Percentiles rank a stretch among this genome's conserved stretches.
Evolutionary conservation across 2,888 invertebrate genomes (phyloP).

Genomic region (Tiliacea aurago): DNA sequence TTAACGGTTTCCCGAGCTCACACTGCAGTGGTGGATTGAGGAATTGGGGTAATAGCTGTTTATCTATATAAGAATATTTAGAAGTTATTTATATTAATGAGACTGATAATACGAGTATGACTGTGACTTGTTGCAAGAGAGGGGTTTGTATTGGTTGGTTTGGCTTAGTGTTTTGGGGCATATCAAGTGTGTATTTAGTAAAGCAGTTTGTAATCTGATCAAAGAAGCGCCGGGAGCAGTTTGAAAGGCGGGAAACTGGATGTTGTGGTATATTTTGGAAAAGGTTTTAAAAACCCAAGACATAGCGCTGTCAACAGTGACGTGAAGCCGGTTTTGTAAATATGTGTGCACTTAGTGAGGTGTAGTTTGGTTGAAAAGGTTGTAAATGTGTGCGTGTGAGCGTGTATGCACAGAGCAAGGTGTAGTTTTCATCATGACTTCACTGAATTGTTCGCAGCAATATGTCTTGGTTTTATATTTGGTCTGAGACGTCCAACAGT

Average conservation of each 20-base stretch:
- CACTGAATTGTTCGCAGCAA: too few relatives aligned
- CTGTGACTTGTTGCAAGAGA: not conserved
- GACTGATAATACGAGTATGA: not conserved
- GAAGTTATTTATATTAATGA: slow-evolving; percentile 11
- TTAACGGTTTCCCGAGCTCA: slow-evolving; percentile 58
- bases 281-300: not conserved
- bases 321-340: too few relatives aligned
- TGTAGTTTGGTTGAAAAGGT: too few relatives aligned
- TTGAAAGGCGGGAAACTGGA: not conserved
- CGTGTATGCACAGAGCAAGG: too few relatives aligned
- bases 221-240: not conserved
- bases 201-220: not conserved
- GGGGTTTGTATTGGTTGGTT: not conserved
- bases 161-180: not conserved
- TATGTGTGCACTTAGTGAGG: too few relatives aligned
- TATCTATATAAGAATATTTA: slow-evolving; percentile 20
- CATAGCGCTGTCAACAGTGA: too few relatives aligned
- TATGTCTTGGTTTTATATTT: too few relatives aligned
- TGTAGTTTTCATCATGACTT: too few relatives aligned
- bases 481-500: too few relatives aligned
- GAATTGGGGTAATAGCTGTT: slow-evolving; percentile 37
- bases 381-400: too few relatives aligned
- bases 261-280: not conserved
- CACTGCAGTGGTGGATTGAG: slow-evolving; percentile 31
- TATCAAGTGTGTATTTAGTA: slow-evolving; percentile 11